phyloP scores from a whole-genome alignment of 2,797 vertebrate species.

The Rhinoraja longicauda region DNA sequence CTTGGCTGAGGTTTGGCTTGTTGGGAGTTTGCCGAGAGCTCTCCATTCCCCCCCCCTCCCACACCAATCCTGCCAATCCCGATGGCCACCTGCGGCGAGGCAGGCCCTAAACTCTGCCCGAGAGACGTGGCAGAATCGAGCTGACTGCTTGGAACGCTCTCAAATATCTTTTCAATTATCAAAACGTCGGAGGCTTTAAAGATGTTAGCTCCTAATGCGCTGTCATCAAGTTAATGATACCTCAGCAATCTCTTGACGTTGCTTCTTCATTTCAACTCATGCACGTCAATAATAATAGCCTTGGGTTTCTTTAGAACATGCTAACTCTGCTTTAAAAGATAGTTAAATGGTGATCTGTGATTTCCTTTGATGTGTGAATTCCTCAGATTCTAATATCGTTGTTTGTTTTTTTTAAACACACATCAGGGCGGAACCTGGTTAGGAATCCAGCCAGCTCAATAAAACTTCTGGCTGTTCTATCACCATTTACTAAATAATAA shows the following conservation, averaged over 20 bases:
- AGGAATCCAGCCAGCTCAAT: not conserved
- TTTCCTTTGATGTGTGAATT: not conserved
- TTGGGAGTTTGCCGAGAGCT: not conserved
- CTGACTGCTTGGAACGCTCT: not conserved
- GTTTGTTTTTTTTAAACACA: too few species aligned
- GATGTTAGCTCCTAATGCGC: not conserved
- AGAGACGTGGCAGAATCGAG: not conserved
- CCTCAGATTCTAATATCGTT: not conserved
- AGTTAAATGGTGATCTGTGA: not conserved
- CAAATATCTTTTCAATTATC: constrained; percentile 31
- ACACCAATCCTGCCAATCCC: not conserved
- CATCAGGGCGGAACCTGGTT: not conserved
- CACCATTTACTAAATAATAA: not conserved
- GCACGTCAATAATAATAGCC: constrained; percentile 18
- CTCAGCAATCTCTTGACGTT: not conserved
- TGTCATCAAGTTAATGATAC: constrained; percentile 24
- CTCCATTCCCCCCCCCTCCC: not conserved
- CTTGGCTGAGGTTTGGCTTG: not conserved
- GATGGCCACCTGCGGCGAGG: not conserved
- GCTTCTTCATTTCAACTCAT: not conserved
- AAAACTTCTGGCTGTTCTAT: not conserved
- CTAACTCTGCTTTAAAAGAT: not conserved
- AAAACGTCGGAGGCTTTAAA: not conserved
- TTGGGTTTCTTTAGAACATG: not conserved
- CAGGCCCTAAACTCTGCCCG: not conserved